Conservation (phyloP, 2,888 invertebrate species). For the Aphrophora alni region DNA sequence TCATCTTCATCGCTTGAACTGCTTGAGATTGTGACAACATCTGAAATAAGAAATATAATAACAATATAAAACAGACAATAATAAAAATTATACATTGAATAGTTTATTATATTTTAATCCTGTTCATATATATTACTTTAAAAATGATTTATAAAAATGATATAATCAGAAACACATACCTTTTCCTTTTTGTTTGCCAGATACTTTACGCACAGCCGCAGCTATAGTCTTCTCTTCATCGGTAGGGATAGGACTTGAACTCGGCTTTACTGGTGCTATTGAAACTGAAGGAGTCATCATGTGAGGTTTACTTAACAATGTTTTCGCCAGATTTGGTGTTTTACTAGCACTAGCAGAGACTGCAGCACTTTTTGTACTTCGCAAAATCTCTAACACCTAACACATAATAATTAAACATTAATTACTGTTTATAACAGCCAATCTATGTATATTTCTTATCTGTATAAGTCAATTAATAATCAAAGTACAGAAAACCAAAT, state of each 20-base stretch:
- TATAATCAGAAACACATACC: slow-evolving; percentile 25
- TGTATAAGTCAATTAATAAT: too few relatives aligned
- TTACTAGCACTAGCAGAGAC: slow-evolving; percentile 40
- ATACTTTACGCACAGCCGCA: slow-evolving; percentile 49
- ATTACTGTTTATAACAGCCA: too few relatives aligned
- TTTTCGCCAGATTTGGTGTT: slow-evolving; percentile 44
- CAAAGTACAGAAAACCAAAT: too few relatives aligned
- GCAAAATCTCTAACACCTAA: slow-evolving; percentile 53
- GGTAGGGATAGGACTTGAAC: slow-evolving; percentile 26
- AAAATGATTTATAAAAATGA: background rate
- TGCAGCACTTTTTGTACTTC: slow-evolving; percentile 47
- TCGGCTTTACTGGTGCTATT: slow-evolving; percentile 58
- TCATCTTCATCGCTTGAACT: slow-evolving; percentile 80
- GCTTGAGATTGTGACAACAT: slow-evolving; percentile 78
- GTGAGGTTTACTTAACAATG: slow-evolving; percentile 52
- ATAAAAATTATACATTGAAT: too few relatives aligned
- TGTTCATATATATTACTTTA: background rate
- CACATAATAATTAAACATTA: slow-evolving; percentile 17
- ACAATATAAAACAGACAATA: background rate
- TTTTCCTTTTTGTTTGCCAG: slow-evolving; percentile 49
- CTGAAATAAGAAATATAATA: slow-evolving; percentile 51
- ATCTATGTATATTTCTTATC: too few relatives aligned
- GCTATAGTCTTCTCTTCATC: slow-evolving; percentile 22
- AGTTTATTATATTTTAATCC: background rate
- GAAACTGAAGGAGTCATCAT: slow-evolving; percentile 62